Conservation (phyloP, 2,113 vertebrate genomes). For the Talpa occidentalis region DNA sequence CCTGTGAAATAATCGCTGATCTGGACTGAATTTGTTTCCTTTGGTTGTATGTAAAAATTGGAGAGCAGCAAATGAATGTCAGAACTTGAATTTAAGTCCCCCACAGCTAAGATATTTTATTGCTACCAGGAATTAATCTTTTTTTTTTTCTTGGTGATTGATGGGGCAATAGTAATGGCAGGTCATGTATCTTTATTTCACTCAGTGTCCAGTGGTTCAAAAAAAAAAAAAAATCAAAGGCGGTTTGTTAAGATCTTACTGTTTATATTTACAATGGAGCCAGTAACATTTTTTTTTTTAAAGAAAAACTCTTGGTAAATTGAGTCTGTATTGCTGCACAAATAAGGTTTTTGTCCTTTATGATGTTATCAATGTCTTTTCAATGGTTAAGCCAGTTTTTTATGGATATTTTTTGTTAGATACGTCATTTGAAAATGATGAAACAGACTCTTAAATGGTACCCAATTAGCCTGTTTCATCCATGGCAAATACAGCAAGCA, state of each 20-base stretch:
- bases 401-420: constrained; percentile 54
- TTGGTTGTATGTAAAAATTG: neutral
- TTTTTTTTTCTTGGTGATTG: neutral
- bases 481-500: constrained; percentile 32
- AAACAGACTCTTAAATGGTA: constrained; percentile 33
- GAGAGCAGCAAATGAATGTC: neutral
- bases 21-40: neutral
- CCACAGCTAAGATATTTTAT: neutral
- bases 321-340: constrained; percentile 65
- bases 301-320: constrained; percentile 75
- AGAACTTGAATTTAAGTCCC: neutral
- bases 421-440: constrained; percentile 66
- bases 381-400: constrained; percentile 71
- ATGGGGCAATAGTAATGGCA: neutral
- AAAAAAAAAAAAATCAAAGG: constrained; percentile 2
- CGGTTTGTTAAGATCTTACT: neutral
- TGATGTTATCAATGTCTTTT: constrained; percentile 67
- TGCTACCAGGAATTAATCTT: neutral
- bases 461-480: neutral
- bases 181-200: neutral
- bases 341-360: constrained; percentile 72
- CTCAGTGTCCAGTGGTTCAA: neutral
- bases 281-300: constrained; percentile 76
- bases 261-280: constrained; percentile 33
- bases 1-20: neutral